Base-by-base conservation (phyloP, 2,888 invertebrate genomes). In the Lamellibrachia satsuma region DNA sequence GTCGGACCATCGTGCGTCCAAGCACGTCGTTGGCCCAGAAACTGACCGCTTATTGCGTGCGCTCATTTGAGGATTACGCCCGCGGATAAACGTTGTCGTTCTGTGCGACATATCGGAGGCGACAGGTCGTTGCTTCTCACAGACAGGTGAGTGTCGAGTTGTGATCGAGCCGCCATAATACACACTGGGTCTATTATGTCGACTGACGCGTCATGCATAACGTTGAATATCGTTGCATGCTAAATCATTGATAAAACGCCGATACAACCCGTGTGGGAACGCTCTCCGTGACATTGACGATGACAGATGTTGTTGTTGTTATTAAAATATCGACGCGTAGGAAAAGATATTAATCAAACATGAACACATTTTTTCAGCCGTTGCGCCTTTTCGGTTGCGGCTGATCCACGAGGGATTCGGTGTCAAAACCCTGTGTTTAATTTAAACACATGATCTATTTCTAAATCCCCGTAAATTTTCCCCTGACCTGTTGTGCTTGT, bases 141-240 rank as follows among this genome's bases (percentile, higher is more conserved):
- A 75, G 75, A 75, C 75, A 75, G 75, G 75, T 75, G 22, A 75
- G 75, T 75, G 75, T 9, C 55, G 55, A 55, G 55, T 7, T 9
- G 55, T 22, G 75, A 75, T 75, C 75, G 75, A 75, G 75, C 22
- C 75, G 75, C 75, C n/a, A 75, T 15, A 75, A 75, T n/a, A 75
- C 75, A 75, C 75, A 75, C 75, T 75, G 75, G 15, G 75, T 75
- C 75, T 22, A 15, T 75, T 75, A 75, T 22, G 4, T 0, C 75
- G 75, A 75, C 75, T 75, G 75, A 75, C 75, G 75, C 75, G n/a
- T 75, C 22, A 75, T 75, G 22, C 22, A 75, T 75, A 75, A 75
- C 75, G 75, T 75, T 75, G 75, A 15, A 75, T 75, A 75, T 75
- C 75, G n/a, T 15, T 75, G 75, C 75, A 75, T 75, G 75, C 75